Conservation (phyloP, 2,113 vertebrate genomes). For the Emydocephalus ijimae region DNA sequence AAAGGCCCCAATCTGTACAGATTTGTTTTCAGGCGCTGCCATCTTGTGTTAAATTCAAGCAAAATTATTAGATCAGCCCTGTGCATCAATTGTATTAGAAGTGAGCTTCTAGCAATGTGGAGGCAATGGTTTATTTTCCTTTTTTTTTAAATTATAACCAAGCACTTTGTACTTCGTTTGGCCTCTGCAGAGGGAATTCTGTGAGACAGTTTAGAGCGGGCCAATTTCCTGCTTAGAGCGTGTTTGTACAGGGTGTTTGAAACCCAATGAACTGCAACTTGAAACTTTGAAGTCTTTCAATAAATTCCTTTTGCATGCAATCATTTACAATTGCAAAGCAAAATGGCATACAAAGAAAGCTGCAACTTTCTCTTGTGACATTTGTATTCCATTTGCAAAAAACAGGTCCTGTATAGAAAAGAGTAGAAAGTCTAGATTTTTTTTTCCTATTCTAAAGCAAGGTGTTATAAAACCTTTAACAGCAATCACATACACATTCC, state of each 20-base stretch:
- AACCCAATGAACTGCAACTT: constrained; percentile 43
- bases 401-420: neutral
- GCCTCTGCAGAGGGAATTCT: neutral
- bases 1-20: neutral
- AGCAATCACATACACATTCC: neutral
- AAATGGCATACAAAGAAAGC: neutral
- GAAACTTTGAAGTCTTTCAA: constrained; percentile 48
- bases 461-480: neutral
- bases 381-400: accelerated
- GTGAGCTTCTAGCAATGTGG: neutral
- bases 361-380: neutral
- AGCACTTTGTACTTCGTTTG: neutral
- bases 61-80: neutral
- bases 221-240: constrained; percentile 10
- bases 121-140: neutral
- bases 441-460: neutral
- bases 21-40: constrained; percentile 38
- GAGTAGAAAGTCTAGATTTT: neutral
- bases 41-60: constrained; percentile 30
- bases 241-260: constrained; percentile 31
- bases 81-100: neutral
- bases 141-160: neutral
- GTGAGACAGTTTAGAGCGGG: neutral
- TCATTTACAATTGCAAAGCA: neutral
- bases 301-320: constrained; percentile 60